These are phyloP conservation scores for Piprites chloris DNA, from an alignment of 2,113 vertebrate genomes.

Conservation along the genomic window DNA sequence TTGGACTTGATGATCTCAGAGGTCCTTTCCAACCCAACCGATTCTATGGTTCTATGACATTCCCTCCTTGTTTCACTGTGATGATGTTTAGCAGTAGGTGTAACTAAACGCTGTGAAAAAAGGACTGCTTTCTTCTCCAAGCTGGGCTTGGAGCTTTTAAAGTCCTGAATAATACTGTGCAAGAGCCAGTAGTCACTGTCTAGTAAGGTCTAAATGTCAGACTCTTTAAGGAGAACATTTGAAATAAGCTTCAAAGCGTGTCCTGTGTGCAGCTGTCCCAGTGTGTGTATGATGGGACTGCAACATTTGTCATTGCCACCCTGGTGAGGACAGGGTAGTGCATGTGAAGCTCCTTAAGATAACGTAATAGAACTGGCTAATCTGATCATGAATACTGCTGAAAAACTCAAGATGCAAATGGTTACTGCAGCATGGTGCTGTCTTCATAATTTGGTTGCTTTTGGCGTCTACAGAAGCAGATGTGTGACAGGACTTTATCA, in stretches of 20 bases:
- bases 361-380: neutral
- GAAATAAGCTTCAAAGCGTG: neutral
- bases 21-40: no score
- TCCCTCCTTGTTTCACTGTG: neutral
- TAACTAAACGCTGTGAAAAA: neutral
- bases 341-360: neutral
- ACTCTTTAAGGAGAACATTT: neutral
- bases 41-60: neutral
- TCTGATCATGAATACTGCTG: neutral
- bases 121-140: neutral
- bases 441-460: neutral
- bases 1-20: no score
- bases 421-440: neutral
- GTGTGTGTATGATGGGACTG: neutral
- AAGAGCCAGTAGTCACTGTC: neutral
- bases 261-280: neutral
- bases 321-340: neutral
- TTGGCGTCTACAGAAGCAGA: rapidly evolving
- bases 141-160: neutral
- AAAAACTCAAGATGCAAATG: neutral
- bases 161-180: neutral
- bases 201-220: neutral
- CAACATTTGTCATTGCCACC: neutral
- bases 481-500: neutral
- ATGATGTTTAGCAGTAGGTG: neutral